Percentiles rank a stretch among this genome's conserved stretches.
phyloP scores from a whole-genome alignment of 2,888 invertebrate species.

The Limulus polyphemus region DNA sequence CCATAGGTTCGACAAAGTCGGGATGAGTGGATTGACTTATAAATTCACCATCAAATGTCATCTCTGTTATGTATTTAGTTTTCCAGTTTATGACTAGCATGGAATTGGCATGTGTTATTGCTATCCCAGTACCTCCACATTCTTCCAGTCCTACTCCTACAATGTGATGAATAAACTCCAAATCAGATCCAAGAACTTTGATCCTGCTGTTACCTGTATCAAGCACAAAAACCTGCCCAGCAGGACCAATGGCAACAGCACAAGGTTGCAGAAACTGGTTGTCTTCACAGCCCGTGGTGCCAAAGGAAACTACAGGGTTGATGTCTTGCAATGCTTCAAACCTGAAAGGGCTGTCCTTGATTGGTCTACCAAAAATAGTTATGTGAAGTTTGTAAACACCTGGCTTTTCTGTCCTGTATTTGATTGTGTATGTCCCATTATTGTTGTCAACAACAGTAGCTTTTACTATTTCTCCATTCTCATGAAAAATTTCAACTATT shows the following conservation, averaged over 20 bases:
- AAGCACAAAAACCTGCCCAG: slow-evolving; percentile 55
- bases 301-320: slow-evolving; percentile 59
- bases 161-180: slow-evolving; percentile 52
- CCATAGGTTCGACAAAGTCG: slow-evolving; percentile 60
- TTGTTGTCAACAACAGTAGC: slow-evolving; percentile 59
- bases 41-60: slow-evolving; percentile 36
- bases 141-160: slow-evolving; percentile 65
- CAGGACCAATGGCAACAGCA: slow-evolving; percentile 44
- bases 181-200: slow-evolving; percentile 47
- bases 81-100: slow-evolving; percentile 77
- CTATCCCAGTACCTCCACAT: slow-evolving; percentile 71
- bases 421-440: slow-evolving; percentile 62
- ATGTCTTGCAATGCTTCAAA: slow-evolving; percentile 60
- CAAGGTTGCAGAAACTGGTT: slow-evolving; percentile 69
- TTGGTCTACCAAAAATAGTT: slow-evolving; percentile 67
- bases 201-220: slow-evolving; percentile 84
- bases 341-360: slow-evolving; percentile 62
- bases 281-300: slow-evolving; percentile 58
- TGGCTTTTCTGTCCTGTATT: slow-evolving; percentile 40
- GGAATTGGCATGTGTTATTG: slow-evolving; percentile 40
- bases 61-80: slow-evolving; percentile 63
- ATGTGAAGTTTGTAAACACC: slow-evolving; percentile 40
- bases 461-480: slow-evolving; percentile 32
- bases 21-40: slow-evolving; percentile 34
- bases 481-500: slow-evolving; percentile 48